Conservation (phyloP, 1,140 invertebrate species). For the Gryon sp. region DNA sequence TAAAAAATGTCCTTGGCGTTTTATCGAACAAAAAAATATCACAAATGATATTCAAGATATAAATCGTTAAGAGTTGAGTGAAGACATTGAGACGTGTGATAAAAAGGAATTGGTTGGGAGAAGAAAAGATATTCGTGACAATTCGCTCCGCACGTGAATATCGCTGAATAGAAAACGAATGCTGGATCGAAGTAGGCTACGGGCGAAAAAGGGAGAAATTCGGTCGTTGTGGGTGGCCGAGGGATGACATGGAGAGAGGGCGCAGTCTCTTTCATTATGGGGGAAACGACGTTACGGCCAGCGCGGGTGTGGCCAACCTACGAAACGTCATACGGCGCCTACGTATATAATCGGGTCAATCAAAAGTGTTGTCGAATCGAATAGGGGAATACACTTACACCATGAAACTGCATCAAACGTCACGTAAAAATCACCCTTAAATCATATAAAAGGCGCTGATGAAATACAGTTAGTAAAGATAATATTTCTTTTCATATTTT, state of each 20-base stretch:
- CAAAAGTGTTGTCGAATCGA: constrained; percentile 38
- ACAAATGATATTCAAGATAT: constrained; percentile 20
- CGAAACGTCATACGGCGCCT: constrained; percentile 55
- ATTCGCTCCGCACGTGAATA: constrained; percentile 24
- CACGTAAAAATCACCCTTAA: neutral
- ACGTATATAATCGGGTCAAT: constrained; percentile 67
- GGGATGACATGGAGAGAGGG: neutral
- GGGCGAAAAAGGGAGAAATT: constrained; percentile 44
- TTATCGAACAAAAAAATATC: constrained; percentile 20
- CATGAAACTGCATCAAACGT: constrained; percentile 15
- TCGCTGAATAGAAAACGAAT: constrained; percentile 42
- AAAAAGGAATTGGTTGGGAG: constrained; percentile 33
- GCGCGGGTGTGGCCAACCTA: constrained; percentile 41
- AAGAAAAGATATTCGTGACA: constrained; percentile 36
- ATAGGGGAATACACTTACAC: constrained; percentile 40
- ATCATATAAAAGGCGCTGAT: constrained; percentile 2
- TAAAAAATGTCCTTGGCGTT: constrained; percentile 1
- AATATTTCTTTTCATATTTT: too few species aligned
- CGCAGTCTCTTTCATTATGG: constrained; percentile 40
- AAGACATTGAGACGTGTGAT: constrained; percentile 7
- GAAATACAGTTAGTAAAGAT: too few species aligned
- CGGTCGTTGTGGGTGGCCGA: constrained; percentile 19
- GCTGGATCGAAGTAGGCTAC: constrained; percentile 28
- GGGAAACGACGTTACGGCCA: constrained; percentile 46
- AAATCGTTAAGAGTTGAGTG: neutral